phyloP scores from a whole-genome alignment of 2,113 vertebrate genomes.

The Poicephalus meyeri region DNA sequence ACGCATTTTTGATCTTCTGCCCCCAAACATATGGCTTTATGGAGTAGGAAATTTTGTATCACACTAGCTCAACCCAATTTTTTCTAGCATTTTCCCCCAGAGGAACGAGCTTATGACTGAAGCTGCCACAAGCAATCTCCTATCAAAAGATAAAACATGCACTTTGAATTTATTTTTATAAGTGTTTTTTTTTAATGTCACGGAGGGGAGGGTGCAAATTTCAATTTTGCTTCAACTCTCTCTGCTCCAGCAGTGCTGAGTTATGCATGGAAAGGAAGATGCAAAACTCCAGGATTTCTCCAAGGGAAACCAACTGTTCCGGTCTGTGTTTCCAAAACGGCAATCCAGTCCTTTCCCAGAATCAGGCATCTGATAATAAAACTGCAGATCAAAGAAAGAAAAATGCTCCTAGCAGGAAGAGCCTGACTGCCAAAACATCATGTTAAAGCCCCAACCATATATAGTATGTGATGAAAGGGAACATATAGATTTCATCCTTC shows the following conservation, averaged over 20 bases:
- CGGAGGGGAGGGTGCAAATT: background rate
- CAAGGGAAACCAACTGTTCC: background rate
- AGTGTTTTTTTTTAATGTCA: background rate
- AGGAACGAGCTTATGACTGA: background rate
- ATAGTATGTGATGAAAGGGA: background rate
- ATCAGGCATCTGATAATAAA: background rate
- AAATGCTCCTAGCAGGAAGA: background rate
- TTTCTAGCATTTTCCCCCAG: background rate
- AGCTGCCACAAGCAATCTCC: background rate
- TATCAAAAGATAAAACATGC: background rate
- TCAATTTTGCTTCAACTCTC: background rate
- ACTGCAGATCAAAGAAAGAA: background rate
- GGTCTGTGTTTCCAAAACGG: background rate
- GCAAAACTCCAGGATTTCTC: background rate
- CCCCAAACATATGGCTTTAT: background rate
- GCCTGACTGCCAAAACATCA: background rate
- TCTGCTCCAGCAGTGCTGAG: background rate
- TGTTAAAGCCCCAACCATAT: background rate
- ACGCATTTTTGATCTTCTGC: background rate
- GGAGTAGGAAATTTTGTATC: background rate
- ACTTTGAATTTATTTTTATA: background rate
- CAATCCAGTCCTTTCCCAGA: background rate
- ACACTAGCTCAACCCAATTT: background rate
- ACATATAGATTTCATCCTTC: background rate
- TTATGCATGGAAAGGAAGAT: background rate